Evolutionary conservation across 2,113 vertebrate genomes (phyloP).

Genomic region (Clupea harengus): DNA sequence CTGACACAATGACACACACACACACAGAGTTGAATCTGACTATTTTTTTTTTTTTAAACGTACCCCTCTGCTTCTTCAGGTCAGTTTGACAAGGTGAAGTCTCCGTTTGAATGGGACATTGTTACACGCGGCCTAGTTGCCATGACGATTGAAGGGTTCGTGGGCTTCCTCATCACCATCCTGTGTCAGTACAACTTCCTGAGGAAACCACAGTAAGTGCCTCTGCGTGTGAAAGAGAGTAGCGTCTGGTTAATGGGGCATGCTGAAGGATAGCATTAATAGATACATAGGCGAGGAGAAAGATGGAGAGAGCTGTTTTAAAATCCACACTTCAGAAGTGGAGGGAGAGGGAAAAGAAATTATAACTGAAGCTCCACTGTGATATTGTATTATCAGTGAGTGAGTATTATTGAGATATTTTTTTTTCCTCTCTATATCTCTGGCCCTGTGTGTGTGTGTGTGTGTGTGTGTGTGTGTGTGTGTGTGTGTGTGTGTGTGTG

Average conservation of each 20-base stretch:
- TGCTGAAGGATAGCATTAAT: neutral
- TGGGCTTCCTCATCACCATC: constrained; percentile 95
- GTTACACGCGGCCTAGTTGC: constrained; percentile 91
- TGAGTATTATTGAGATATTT: constrained; percentile 69
- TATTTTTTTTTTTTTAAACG: neutral
- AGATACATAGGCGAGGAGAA: neutral
- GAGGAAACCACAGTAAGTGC: constrained; percentile 86
- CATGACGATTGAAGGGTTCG: constrained; percentile 93
- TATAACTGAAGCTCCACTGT: neutral
- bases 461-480: too few relatives aligned
- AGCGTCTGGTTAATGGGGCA: neutral
- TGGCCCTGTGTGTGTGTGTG: constrained; percentile 43
- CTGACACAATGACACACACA: too few relatives aligned
- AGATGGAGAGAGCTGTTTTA: neutral
- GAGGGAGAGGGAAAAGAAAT: neutral
- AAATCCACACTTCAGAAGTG: neutral
- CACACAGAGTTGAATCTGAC: neutral
- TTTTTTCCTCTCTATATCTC: constrained; percentile 50
- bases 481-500: too few relatives aligned
- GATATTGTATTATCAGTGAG: neutral
- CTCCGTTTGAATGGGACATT: constrained; percentile 96
- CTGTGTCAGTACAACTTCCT: constrained; percentile 98
- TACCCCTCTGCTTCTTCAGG: constrained; percentile 66
- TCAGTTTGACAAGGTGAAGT: constrained; percentile 96
- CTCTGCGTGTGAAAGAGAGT: too few relatives aligned